A percentile compares a stretch with the other conserved stretches of the same genome.
These are phyloP conservation scores for Gila robusta DNA, from an alignment of 2,797 vertebrate species.

Conservation along the genomic window DNA sequence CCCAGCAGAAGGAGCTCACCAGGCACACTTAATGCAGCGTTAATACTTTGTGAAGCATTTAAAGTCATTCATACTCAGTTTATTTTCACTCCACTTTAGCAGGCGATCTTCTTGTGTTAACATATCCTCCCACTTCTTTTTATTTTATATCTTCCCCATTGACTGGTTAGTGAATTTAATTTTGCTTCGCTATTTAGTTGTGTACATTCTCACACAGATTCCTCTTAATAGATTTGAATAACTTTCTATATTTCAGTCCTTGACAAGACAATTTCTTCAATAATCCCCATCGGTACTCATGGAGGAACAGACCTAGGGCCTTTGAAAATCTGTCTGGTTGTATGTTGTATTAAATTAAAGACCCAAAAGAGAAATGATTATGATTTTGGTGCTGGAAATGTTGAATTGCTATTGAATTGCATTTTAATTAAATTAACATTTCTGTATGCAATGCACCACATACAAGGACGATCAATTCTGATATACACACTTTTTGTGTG, in stretches of 20 bases:
- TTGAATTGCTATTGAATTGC: slow-evolving; percentile 54
- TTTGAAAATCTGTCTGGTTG: slow-evolving; percentile 29
- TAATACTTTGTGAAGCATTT: slow-evolving; percentile 13
- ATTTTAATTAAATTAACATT: slow-evolving; percentile 55
- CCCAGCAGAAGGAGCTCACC: background rate
- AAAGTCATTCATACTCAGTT: background rate
- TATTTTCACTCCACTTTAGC: background rate
- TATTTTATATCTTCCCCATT: slow-evolving; percentile 24
- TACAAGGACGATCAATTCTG: slow-evolving; percentile 52
- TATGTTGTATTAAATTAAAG: slow-evolving; percentile 54
- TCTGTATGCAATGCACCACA: slow-evolving; percentile 40
- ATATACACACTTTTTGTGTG: slow-evolving; percentile 1
- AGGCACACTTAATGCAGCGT: background rate
- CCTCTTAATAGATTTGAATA: slow-evolving; percentile 38
- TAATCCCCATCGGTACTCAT: background rate
- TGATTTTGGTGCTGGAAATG: slow-evolving; percentile 41
- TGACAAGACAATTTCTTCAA: slow-evolving; percentile 38
- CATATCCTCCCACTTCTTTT: slow-evolving; percentile 6
- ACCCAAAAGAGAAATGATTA: slow-evolving; percentile 27
- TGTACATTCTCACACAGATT: slow-evolving; percentile 14
- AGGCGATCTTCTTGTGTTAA: slow-evolving; percentile 9
- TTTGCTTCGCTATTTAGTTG: slow-evolving; percentile 5
- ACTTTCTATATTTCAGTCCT: slow-evolving; percentile 41
- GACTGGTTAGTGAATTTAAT: slow-evolving; percentile 41
- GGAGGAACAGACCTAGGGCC: slow-evolving; percentile 20